Base-by-base conservation (phyloP, 1,140 invertebrate genomes). In the Bilobella aurantiaca region DNA sequence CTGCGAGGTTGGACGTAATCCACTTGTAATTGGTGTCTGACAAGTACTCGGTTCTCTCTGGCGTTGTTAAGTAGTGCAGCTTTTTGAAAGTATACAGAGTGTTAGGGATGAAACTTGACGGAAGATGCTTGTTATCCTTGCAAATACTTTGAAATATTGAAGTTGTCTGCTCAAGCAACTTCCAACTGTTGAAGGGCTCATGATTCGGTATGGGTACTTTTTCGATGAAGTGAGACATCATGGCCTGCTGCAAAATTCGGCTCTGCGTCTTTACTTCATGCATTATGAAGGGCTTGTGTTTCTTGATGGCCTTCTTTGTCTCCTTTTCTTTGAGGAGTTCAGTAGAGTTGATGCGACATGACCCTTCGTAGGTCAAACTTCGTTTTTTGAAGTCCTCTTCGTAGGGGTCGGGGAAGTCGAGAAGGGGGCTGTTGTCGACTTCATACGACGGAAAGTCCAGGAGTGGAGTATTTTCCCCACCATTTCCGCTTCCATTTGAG, bases 231-330 rank as follows among this genome's bases (percentile, higher is more conserved):
- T 53, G 49, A 16, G 5, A 23, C 14, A 53, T 12, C 5, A 53
- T 23, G 12, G 49, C 8, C 25, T 53, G 49, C 49, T 14, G 8
- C 25, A 53, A 23, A 23, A 53, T 53, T 23, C 49, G 49, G 25
- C 25, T 53, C 49, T 53, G 49, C 49, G 49, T 53, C 49, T 53
- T 53, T 12, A 53, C 49, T 23, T 53, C 49, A 23, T 53, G 49
- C 23, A 23, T 23, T 8, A 53, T 23, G 8, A 53, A 8, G 14
- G 49, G 8, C 23, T 53, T 53, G 12, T 53, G 49, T 53, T 23
- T 53, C 49, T 53, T 53, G 8, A 16, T 23, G 23, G 12, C 8
- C 14, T 12, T 16, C 49, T 53, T 23, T 8, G 34, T 42, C 8
- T 8, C 34, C 34, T 42, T 53, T 23, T 53, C 49, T 53, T 53